Evolutionary conservation across 2,888 invertebrate genomes (phyloP).

Genomic region (Ormyrus rosae): DNA sequence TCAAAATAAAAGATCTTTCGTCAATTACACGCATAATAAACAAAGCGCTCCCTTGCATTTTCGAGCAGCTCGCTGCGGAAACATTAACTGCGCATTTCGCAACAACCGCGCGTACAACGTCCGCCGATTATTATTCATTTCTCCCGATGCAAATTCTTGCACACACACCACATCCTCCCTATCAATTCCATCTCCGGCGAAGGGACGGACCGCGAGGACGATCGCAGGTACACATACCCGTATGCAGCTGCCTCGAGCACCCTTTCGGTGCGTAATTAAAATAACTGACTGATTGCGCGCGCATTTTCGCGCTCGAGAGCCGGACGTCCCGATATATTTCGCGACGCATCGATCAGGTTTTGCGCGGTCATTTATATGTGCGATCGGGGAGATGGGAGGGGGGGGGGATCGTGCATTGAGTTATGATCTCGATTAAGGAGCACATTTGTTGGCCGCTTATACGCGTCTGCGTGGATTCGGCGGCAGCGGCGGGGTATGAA

Average conservation of each 20-base stretch:
- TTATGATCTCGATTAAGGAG: conserved; percentile 28
- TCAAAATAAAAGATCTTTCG: too few relatives aligned
- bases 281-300: conserved; percentile 24
- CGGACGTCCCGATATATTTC: conserved; percentile 18
- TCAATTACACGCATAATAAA: background rate
- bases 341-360: conserved; percentile 18
- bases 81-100: background rate
- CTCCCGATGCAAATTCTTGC: conserved; percentile 5
- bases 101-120: background rate
- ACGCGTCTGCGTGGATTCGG: background rate
- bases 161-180: background rate
- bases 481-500: background rate
- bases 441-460: conserved; percentile 25
- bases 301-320: background rate
- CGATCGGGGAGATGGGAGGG: background rate
- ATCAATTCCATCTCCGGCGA: conserved; percentile 8
- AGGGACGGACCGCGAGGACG: background rate
- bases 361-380: background rate
- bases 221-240: too few relatives aligned
- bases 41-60: background rate
- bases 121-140: conserved; percentile 26
- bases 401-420: background rate
- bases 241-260: too few relatives aligned
- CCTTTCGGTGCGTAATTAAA: conserved; percentile 12
- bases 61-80: background rate